Percentiles rank a stretch among this genome's conserved stretches.
These are phyloP conservation scores for Dasyprocta punctata DNA, from an alignment of 2,113 vertebrate genomes.

Conservation along the genomic window DNA sequence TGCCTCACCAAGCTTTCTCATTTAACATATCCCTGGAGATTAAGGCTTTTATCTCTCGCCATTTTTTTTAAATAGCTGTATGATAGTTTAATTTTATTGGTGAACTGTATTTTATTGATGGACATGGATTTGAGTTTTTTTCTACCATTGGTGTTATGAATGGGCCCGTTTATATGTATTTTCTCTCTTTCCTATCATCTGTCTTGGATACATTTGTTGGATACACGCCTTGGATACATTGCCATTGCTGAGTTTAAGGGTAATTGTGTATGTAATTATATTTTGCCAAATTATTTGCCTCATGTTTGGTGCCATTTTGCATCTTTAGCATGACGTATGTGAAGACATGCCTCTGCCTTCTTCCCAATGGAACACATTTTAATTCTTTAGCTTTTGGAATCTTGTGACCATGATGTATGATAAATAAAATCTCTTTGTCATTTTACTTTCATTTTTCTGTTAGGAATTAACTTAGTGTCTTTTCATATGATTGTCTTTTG, in stretches of 20 bases:
- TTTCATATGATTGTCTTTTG: not conserved
- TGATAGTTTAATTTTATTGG: not conserved
- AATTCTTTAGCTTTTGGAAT: not conserved
- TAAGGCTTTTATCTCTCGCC: not conserved
- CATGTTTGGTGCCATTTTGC: not conserved
- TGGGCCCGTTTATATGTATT: not conserved
- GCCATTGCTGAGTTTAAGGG: not conserved
- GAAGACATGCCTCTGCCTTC: not conserved
- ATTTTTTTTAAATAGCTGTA: not conserved
- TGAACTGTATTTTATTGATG: not conserved
- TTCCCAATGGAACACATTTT: not conserved
- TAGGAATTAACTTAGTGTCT: not conserved
- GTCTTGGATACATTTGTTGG: not conserved
- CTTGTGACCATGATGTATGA: not conserved
- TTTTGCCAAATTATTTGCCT: not conserved
- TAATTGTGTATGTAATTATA: not conserved
- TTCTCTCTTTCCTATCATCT: not conserved
- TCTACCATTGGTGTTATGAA: not conserved
- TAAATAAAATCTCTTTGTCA: not conserved
- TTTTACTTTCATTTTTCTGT: not conserved
- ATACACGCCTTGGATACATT: not conserved
- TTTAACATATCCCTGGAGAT: not conserved
- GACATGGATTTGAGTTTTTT: not conserved
- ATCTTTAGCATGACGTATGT: not conserved
- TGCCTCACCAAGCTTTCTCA: not conserved